Conservation (phyloP, 2,113 vertebrate genomes). For the Hemibagrus wyckioides region DNA sequence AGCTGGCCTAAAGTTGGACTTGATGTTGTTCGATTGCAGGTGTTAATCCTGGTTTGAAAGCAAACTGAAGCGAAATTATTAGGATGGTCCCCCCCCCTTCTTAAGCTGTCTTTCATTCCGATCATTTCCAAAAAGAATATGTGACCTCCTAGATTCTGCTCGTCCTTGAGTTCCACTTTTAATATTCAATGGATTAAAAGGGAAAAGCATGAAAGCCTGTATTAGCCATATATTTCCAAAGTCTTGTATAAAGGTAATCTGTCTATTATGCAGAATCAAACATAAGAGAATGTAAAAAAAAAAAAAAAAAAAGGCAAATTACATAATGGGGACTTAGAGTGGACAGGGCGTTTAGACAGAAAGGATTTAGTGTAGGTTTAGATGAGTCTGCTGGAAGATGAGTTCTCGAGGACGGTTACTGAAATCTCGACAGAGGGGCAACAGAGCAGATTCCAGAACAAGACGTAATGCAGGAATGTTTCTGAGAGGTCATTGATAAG, state of each 20-base stretch:
- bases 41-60: conserved; percentile 58
- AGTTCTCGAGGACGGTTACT: conserved; percentile 51
- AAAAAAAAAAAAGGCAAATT: conserved; percentile 56
- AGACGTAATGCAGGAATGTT: conserved; percentile 8
- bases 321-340: conserved; percentile 56
- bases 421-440: conserved; percentile 39
- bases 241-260: conserved; percentile 62
- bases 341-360: conserved; percentile 38
- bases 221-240: conserved; percentile 59
- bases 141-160: conserved; percentile 55
- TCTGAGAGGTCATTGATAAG: not conserved
- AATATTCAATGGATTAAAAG: conserved; percentile 63
- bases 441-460: not conserved
- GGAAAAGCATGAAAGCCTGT: conserved; percentile 58
- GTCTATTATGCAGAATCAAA: conserved; percentile 62
- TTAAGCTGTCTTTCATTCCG: conserved; percentile 20
- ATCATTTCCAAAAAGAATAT: conserved; percentile 41
- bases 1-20: conserved; percentile 24
- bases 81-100: conserved; percentile 6
- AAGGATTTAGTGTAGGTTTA: conserved; percentile 46
- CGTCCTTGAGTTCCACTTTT: conserved; percentile 61
- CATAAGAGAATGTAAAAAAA: conserved; percentile 57
- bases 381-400: conserved; percentile 43
- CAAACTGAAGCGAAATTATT: conserved; percentile 52
- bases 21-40: conserved; percentile 37